These are phyloP conservation scores for Leptocoma aspasia DNA, from an alignment of 2,113 vertebrate genomes.

Conservation along the genomic window DNA sequence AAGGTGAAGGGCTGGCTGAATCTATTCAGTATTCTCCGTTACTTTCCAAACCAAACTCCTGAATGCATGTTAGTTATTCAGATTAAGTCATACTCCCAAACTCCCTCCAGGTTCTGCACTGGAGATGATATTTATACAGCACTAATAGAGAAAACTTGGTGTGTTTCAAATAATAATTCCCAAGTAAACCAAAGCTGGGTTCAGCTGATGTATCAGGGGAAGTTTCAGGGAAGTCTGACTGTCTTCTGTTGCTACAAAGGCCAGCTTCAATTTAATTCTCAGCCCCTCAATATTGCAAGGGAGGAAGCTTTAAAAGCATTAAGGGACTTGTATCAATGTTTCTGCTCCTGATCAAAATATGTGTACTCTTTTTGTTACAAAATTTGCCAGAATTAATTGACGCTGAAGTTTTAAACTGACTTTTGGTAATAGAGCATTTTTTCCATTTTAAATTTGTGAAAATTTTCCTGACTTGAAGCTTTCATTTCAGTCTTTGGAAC, in stretches of 20 bases:
- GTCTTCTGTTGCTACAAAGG: background rate
- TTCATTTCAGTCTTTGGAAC: background rate
- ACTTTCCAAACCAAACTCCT: slow-evolving; percentile 40
- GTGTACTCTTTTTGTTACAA: background rate
- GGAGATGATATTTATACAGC: slow-evolving; percentile 38
- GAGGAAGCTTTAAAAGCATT: background rate
- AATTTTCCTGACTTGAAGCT: background rate
- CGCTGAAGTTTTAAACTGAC: background rate
- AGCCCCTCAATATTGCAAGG: background rate
- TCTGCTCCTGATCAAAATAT: background rate
- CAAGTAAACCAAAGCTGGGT: slow-evolving; percentile 2
- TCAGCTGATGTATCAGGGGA: background rate
- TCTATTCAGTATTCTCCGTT: background rate
- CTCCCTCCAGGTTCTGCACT: slow-evolving; percentile 21
- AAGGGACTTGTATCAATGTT: background rate
- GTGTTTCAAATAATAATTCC: slow-evolving; percentile 38
- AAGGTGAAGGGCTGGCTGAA: background rate
- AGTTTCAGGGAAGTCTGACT: background rate
- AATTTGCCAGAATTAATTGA: background rate
- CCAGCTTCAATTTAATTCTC: background rate
- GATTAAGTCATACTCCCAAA: slow-evolving; percentile 38
- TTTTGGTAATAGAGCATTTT: background rate
- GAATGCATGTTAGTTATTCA: slow-evolving; percentile 33
- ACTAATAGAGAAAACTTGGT: slow-evolving; percentile 39
- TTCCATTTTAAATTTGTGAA: background rate